phyloP scores from a whole-genome alignment of 2,113 vertebrate species.

The Tenebrosternarchus preto region DNA sequence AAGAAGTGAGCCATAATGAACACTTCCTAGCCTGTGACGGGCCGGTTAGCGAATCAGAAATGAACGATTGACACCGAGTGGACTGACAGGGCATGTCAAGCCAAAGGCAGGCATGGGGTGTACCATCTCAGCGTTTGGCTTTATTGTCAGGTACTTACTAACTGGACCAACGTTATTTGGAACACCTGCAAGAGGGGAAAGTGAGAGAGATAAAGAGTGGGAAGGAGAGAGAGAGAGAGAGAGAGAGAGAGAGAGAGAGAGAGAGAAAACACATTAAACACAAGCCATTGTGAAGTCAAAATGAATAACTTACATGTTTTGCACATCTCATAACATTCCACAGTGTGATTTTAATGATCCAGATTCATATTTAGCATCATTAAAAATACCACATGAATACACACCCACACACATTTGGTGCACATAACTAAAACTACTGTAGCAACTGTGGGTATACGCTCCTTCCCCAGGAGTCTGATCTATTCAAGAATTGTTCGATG shows the following conservation, averaged over 20 bases:
- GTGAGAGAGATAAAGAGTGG: not conserved
- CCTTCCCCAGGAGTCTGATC: no score
- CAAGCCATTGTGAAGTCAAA: no score
- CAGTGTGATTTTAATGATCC: no score
- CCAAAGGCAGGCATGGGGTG: conserved; percentile 81
- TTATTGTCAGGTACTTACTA: conserved; percentile 88
- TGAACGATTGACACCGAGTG: conserved; percentile 80
- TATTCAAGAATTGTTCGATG: no score
- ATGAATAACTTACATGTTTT: no score
- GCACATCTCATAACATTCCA: no score
- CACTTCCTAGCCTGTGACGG: not conserved
- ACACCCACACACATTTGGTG: no score
- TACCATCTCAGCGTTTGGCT: conserved; percentile 67
- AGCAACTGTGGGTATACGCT: no score
- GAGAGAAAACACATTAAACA: not conserved
- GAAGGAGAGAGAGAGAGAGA: not conserved
- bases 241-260: not conserved
- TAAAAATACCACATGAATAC: no score
- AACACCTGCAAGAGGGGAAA: conserved; percentile 82
- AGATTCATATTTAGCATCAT: no score
- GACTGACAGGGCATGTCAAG: conserved; percentile 70
- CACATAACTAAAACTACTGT: no score
- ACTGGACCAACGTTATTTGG: conserved; percentile 95
- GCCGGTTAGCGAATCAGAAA: conserved; percentile 75
- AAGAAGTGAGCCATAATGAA: conserved; percentile 25